Evolutionary conservation across 1,140 invertebrate species (phyloP).

Genomic region (Chlorops oryzae): DNA sequence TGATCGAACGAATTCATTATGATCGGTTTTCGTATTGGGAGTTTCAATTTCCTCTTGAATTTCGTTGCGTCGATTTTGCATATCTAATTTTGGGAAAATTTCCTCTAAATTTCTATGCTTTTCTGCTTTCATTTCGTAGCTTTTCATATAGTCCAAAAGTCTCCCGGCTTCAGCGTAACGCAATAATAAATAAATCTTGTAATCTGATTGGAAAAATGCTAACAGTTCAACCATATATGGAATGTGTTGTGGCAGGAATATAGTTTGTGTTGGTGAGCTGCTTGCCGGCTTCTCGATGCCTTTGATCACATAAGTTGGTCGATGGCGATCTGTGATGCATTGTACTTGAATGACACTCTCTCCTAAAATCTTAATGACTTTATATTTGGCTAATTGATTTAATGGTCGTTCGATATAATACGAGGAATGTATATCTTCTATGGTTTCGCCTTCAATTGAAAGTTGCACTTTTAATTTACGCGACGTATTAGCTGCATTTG

Average conservation of each 20-base stretch:
- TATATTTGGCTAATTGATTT: slow-evolving; percentile 50
- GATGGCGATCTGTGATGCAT: slow-evolving; percentile 45
- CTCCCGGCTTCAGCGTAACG: slow-evolving; percentile 47
- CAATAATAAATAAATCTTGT: slow-evolving; percentile 50
- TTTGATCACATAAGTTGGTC: slow-evolving; percentile 49
- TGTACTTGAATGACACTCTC: slow-evolving; percentile 50
- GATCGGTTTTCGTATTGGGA: no score
- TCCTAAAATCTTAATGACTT: slow-evolving; percentile 47
- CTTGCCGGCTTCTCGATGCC: slow-evolving; percentile 49
- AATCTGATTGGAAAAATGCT: slow-evolving; percentile 50
- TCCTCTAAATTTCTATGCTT: slow-evolving; percentile 25
- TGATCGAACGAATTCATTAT: slow-evolving; percentile 1
- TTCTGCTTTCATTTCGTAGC: slow-evolving; percentile 23
- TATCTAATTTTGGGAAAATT: slow-evolving; percentile 26
- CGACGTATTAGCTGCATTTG: neutral
- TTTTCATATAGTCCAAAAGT: slow-evolving; percentile 45
- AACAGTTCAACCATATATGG: slow-evolving; percentile 50
- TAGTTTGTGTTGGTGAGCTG: slow-evolving; percentile 42
- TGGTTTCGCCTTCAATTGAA: no score
- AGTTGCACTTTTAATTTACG: slow-evolving; percentile 14
- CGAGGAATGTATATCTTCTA: slow-evolving; percentile 8
- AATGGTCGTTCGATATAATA: slow-evolving; percentile 34
- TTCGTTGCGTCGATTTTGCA: no score
- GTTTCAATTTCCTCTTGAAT: no score
- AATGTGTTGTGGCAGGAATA: slow-evolving; percentile 49